A percentile compares a stretch with the other conserved stretches of the same genome.
Evolutionary conservation across 2,797 vertebrate species (phyloP).

Genomic region (Catamblyrhynchus diadema): DNA sequence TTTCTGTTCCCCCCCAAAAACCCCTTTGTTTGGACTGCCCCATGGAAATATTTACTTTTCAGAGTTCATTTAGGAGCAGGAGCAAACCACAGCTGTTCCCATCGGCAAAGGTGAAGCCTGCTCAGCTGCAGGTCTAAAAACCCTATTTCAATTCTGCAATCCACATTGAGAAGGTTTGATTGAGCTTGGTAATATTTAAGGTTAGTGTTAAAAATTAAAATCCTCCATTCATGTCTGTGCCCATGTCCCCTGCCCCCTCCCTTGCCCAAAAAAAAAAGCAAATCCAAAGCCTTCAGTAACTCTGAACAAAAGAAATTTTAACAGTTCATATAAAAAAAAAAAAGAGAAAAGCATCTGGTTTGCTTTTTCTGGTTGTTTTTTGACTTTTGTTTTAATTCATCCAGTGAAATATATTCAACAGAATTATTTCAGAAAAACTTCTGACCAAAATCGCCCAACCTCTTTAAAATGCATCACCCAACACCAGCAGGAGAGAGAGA

Average conservation of each 20-base stretch:
- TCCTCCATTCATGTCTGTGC: neutral
- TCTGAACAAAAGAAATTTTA: neutral
- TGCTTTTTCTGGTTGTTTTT: neutral
- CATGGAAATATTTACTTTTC: neutral
- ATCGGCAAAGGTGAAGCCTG: neutral
- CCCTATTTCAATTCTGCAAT: neutral
- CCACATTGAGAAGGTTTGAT: neutral
- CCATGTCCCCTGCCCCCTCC: fast-evolving
- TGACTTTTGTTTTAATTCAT: neutral
- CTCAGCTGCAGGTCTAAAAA: neutral
- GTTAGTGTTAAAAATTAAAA: neutral
- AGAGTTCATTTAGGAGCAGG: neutral
- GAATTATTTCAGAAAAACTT: neutral
- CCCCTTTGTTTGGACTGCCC: neutral
- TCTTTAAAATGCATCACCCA: neutral
- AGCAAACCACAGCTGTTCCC: neutral
- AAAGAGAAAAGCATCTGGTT: neutral
- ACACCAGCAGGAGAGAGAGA: neutral
- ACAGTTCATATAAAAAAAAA: fast-evolving
- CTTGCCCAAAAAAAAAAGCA: fast-evolving
- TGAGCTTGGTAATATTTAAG: neutral
- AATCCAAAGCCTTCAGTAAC: neutral
- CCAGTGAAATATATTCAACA: neutral
- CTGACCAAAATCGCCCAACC: neutral
- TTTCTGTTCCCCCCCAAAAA: neutral